Conservation (phyloP, 2,797 vertebrate genomes). For the Adrianichthys oophorus region DNA sequence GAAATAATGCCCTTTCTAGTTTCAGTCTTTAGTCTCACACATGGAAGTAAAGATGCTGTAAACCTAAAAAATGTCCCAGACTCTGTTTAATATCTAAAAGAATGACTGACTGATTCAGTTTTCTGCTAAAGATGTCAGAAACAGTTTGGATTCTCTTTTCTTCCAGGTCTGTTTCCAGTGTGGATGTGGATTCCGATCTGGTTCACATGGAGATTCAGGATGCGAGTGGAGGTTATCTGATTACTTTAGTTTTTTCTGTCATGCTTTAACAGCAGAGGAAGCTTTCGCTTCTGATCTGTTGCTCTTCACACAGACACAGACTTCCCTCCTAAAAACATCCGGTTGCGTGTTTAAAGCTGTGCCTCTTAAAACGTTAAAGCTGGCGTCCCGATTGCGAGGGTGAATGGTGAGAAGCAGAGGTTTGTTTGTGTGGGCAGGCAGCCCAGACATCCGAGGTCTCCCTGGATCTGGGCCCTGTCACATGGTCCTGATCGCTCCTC, state of each 20-base stretch:
- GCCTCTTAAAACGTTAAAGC: slow-evolving; percentile 30
- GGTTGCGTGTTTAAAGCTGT: slow-evolving; percentile 4
- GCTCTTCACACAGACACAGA: background rate
- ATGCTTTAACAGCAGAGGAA: too few relatives aligned
- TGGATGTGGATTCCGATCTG: slow-evolving; percentile 87
- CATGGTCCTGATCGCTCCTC: slow-evolving; percentile 25
- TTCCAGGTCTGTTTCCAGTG: slow-evolving; percentile 88
- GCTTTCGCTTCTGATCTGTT: too few relatives aligned
- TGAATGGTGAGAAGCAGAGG: slow-evolving; percentile 28
- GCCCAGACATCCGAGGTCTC: slow-evolving; percentile 47
- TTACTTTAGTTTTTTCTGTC: too few relatives aligned
- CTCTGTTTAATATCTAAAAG: too few relatives aligned
- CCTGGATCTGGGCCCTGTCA: slow-evolving; percentile 32
- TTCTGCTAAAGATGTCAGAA: too few relatives aligned
- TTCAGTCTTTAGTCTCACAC: too few relatives aligned
- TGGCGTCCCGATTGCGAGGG: slow-evolving; percentile 40
- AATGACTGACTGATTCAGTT: too few relatives aligned
- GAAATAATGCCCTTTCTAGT: too few relatives aligned
- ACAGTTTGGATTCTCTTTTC: slow-evolving; percentile 17
- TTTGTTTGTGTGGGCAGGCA: slow-evolving; percentile 48
- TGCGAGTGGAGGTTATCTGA: slow-evolving; percentile 83
- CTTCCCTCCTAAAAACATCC: slow-evolving; percentile 2
- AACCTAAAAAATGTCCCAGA: too few relatives aligned
- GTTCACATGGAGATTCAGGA: slow-evolving; percentile 97
- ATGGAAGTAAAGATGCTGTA: too few relatives aligned